Percentiles rank a stretch among this genome's conserved stretches.
Evolutionary conservation across 2,888 invertebrate genomes (phyloP).

Genomic region (Tricholauxania praeusta): DNA sequence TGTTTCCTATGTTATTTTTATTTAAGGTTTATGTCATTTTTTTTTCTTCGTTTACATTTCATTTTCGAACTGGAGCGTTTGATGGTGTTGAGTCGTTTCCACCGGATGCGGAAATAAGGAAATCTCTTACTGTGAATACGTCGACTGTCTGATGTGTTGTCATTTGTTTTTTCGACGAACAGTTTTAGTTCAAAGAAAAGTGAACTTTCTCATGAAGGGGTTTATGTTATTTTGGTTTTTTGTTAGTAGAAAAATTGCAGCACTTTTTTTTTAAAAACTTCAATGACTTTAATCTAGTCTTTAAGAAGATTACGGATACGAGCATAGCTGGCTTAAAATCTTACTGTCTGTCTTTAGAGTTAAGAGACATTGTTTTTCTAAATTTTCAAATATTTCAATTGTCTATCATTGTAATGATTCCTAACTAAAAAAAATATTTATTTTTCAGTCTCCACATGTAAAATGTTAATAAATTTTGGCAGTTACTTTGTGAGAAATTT

Average conservation of each 20-base stretch:
- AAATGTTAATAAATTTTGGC: neutral
- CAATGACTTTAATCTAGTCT: too few relatives aligned
- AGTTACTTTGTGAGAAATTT: too few relatives aligned
- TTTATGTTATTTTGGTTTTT: neutral
- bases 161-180: neutral
- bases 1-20: constrained; percentile 1
- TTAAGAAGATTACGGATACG: too few relatives aligned
- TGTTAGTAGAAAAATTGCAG: neutral
- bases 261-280: neutral
- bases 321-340: too few relatives aligned
- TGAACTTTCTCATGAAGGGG: too few relatives aligned
- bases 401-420: too few relatives aligned
- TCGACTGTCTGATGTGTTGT: constrained; percentile 11
- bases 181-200: too few relatives aligned
- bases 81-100: constrained; percentile 35
- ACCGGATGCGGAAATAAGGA: constrained; percentile 34
- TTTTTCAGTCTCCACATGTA: too few relatives aligned
- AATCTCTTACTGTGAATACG: neutral
- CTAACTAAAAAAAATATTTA: too few relatives aligned
- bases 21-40: constrained; percentile 8
- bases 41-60: constrained; percentile 8
- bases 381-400: too few relatives aligned
- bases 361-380: too few relatives aligned
- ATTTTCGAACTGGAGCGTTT: neutral
- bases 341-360: too few relatives aligned